Evolutionary conservation across 1,140 invertebrate species (phyloP).

Genomic region (Neomicropteryx cornuta): DNA sequence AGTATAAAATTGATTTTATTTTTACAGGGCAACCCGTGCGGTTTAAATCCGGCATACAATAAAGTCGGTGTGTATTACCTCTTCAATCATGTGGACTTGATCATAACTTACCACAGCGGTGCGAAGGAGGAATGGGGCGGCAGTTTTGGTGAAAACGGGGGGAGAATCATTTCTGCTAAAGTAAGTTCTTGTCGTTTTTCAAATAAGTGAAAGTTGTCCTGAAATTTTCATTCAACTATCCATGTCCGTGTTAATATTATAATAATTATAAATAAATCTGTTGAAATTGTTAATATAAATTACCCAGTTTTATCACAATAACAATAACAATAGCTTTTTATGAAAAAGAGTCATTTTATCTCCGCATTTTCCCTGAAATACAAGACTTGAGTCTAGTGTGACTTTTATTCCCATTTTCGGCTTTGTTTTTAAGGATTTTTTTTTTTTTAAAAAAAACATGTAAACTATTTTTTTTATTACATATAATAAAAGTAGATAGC

Average conservation of each 20-base stretch:
- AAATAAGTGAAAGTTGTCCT: neutral
- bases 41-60: constrained; percentile 38
- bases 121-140: constrained; percentile 73
- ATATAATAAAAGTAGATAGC: too few relatives aligned
- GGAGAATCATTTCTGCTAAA: constrained; percentile 77
- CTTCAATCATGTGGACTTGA: constrained; percentile 94
- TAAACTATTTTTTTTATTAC: too few relatives aligned
- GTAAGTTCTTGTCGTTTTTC: constrained; percentile 25
- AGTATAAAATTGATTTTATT: constrained; percentile 10
- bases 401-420: too few relatives aligned
- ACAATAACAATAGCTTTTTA: too few relatives aligned
- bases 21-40: constrained; percentile 22
- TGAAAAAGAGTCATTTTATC: too few relatives aligned
- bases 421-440: too few relatives aligned
- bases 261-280: neutral
- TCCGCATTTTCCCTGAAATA: too few relatives aligned
- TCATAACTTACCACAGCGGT: constrained; percentile 87
- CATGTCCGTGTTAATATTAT: neutral
- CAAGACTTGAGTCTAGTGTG: too few relatives aligned
- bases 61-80: constrained; percentile 73
- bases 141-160: constrained; percentile 64
- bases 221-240: neutral
- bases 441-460: too few relatives aligned
- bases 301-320: too few relatives aligned
- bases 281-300: neutral